Evolutionary conservation across 2,888 invertebrate species (phyloP).

Genomic region (Drosophila multiciliata): DNA sequence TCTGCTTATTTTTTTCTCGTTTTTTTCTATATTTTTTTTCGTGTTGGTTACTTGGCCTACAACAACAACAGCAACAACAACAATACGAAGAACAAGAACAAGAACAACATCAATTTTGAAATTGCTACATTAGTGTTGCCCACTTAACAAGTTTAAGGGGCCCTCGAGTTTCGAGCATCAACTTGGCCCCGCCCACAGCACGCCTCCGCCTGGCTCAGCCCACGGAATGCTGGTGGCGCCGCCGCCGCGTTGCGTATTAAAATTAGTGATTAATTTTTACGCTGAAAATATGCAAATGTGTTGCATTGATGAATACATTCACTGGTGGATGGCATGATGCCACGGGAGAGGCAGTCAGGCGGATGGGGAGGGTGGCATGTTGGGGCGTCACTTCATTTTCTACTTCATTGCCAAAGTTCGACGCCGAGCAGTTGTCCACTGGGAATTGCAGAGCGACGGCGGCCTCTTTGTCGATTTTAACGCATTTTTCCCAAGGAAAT

Average conservation of each 20-base stretch:
- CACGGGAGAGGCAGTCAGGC: slow-evolving; percentile 1
- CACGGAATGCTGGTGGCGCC: slow-evolving; percentile 27
- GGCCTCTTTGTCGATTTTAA: slow-evolving; percentile 52
- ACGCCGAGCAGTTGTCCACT: slow-evolving; percentile 62
- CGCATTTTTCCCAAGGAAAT: slow-evolving; percentile 70
- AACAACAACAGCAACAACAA: slow-evolving; percentile 26
- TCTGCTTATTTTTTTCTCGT: slow-evolving; percentile 20
- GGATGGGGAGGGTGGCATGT: slow-evolving; percentile 49
- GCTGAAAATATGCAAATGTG: slow-evolving; percentile 83
- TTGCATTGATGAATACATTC: slow-evolving; percentile 83
- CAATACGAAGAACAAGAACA: slow-evolving; percentile 8
- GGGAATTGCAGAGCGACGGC: slow-evolving; percentile 64
- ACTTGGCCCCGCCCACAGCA: slow-evolving; percentile 1
- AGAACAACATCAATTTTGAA: slow-evolving; percentile 80
- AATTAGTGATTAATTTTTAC: slow-evolving; percentile 85
- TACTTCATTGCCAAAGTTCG: slow-evolving; percentile 77
- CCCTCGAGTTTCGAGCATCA: slow-evolving; percentile 39
- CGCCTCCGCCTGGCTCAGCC: neutral
- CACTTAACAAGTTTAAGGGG: slow-evolving; percentile 82
- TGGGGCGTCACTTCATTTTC: slow-evolving; percentile 76
- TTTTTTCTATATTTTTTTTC: slow-evolving; percentile 7
- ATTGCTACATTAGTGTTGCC: slow-evolving; percentile 83
- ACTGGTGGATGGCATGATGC: slow-evolving; percentile 36
- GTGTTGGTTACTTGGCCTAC: slow-evolving; percentile 23
- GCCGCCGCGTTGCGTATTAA: slow-evolving; percentile 76